A percentile compares a stretch with the other conserved stretches of the same genome.
Conservation (phyloP, 2,113 vertebrate species). For the Ramphastos sulfuratus region DNA sequence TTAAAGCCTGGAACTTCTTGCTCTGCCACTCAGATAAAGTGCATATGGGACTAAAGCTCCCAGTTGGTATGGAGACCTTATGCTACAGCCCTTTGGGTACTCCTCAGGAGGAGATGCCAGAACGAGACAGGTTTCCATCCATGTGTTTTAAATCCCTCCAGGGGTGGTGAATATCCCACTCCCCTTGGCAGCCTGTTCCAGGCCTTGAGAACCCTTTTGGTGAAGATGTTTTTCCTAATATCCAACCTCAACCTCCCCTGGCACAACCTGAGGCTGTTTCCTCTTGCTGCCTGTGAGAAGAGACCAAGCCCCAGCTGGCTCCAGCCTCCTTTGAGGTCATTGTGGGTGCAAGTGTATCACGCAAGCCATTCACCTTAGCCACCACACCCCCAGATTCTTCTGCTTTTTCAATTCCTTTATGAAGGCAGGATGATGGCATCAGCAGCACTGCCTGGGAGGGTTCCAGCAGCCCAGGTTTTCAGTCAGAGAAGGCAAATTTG, state of each 20-base stretch:
- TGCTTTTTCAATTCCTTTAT: neutral
- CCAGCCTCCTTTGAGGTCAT: too few species aligned
- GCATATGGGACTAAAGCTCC: neutral
- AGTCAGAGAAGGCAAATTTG: neutral
- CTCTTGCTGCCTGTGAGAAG: too few species aligned
- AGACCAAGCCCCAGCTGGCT: too few species aligned
- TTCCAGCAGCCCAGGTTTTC: conserved; percentile 38
- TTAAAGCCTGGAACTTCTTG: neutral
- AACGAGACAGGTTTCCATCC: neutral
- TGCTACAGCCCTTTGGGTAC: neutral
- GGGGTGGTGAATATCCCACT: too few species aligned
- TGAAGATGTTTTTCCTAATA: too few species aligned
- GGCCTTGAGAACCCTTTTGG: too few species aligned
- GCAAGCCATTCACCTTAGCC: accelerated
- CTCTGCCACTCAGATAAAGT: neutral
- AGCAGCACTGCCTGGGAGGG: neutral
- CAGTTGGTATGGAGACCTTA: neutral
- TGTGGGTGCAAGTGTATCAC: neutral
- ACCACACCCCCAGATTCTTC: neutral
- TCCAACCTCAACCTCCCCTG: too few species aligned
- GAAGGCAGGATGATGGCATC: neutral
- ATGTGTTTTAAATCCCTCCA: too few species aligned
- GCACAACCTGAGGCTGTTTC: too few species aligned
- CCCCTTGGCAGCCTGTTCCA: too few species aligned
- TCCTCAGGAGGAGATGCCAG: neutral